Evolutionary conservation across 35 echinoderm and acorn worm species (phyloP).

Genomic region (Ophiothrix spiculata): DNA sequence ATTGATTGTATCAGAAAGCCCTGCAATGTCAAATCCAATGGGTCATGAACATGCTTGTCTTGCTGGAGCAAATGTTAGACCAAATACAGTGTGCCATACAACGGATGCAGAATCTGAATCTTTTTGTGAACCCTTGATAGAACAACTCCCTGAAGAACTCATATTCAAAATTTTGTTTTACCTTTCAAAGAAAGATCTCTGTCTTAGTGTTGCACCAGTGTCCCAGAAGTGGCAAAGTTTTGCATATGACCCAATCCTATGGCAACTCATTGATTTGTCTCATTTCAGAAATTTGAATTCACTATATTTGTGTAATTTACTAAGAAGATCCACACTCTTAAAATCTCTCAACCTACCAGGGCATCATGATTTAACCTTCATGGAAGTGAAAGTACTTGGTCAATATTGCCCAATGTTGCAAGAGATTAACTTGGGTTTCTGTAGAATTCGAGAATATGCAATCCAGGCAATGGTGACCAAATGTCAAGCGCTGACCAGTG

Average conservation of each 20-base stretch:
- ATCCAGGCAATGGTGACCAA: conserved; percentile 10
- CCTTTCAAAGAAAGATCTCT: conserved; percentile 36
- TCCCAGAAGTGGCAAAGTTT: conserved; percentile 42
- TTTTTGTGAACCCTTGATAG: not conserved
- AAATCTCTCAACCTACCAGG: conserved; percentile 31
- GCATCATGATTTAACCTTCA: conserved; percentile 19
- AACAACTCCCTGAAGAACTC: conserved; percentile 35
- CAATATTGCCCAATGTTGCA: conserved; percentile 23
- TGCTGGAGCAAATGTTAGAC: too few relatives aligned
- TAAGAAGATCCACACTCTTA: conserved; percentile 23
- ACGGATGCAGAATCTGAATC: not conserved
- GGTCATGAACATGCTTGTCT: too few relatives aligned
- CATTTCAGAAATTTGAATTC: conserved; percentile 9
- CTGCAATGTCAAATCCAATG: too few relatives aligned
- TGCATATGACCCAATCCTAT: conserved; percentile 47
- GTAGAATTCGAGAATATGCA: conserved; percentile 14
- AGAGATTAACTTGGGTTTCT: conserved; percentile 46
- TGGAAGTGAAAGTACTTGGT: conserved; percentile 32
- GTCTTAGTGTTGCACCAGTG: conserved; percentile 23
- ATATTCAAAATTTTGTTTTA: conserved; percentile 46
- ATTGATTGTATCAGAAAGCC: too few relatives aligned
- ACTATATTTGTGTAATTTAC: not conserved
- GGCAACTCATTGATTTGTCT: conserved; percentile 41
- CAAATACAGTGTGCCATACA: not conserved
- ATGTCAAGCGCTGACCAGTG: not conserved